A percentile compares a stretch with the other conserved stretches of the same genome.
Evolutionary conservation across 1,140 invertebrate genomes (phyloP).

Genomic region (Drosophila grimshawi): DNA sequence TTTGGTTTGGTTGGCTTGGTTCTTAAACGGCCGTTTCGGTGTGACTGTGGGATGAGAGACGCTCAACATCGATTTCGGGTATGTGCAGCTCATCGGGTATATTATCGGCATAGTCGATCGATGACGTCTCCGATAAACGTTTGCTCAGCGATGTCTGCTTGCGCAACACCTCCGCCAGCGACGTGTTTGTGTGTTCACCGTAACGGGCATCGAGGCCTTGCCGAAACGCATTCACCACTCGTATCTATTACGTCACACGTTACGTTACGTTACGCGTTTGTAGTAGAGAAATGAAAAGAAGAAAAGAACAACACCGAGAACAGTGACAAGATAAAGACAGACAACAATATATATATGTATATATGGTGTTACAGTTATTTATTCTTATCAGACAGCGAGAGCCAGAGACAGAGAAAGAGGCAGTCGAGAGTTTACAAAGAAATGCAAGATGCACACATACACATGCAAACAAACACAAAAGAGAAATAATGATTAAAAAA

Average conservation of each 20-base stretch:
- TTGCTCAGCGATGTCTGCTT: slow-evolving; percentile 96
- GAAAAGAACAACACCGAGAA: slow-evolving; percentile 71
- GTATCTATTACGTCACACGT: slow-evolving; percentile 89
- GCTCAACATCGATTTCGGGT: slow-evolving; percentile 95
- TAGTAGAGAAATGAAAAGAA: slow-evolving; percentile 44
- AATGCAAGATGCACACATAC: slow-evolving; percentile 27
- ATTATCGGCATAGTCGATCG: slow-evolving; percentile 95
- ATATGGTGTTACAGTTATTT: slow-evolving; percentile 17
- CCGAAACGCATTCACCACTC: slow-evolving; percentile 99
- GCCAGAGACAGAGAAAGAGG: too few species aligned
- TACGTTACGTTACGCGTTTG: too few species aligned
- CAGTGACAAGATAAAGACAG: slow-evolving; percentile 68
- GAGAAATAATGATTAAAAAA: too few species aligned
- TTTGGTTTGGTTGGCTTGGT: slow-evolving; percentile 81
- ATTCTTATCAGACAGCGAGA: background rate
- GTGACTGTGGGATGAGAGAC: slow-evolving; percentile 95
- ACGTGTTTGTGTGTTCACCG: slow-evolving; percentile 95
- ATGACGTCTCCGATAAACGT: slow-evolving; percentile 94
- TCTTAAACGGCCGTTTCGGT: slow-evolving; percentile 95
- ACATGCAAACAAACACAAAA: background rate
- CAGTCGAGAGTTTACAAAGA: too few species aligned
- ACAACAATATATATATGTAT: slow-evolving; percentile 50
- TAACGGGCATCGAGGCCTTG: slow-evolving; percentile 98
- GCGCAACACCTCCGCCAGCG: slow-evolving; percentile 94
- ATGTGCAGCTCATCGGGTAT: slow-evolving; percentile 94